A percentile compares a stretch with the other conserved stretches of the same genome.
These are phyloP conservation scores for Parauchenoglanis punctatus DNA, from an alignment of 2,797 vertebrate genomes.

Conservation along the genomic window DNA sequence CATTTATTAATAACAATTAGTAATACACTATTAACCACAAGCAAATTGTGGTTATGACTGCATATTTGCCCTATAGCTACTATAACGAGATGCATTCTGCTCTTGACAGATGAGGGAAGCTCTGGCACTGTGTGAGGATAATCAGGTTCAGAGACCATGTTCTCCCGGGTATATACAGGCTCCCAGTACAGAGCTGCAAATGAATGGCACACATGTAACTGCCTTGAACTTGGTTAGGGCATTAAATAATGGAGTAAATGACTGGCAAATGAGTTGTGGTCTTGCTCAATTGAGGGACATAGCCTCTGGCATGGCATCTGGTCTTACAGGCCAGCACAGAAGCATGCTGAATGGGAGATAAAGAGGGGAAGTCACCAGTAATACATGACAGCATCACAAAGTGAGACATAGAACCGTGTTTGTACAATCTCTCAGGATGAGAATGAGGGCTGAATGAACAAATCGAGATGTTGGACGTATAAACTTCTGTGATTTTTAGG, in stretches of 20 bases:
- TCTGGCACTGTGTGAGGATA: conserved; percentile 36
- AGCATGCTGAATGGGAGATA: conserved; percentile 47
- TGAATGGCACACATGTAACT: conserved; percentile 59
- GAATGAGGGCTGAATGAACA: neutral
- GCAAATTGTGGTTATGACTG: conserved; percentile 10
- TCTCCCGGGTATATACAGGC: conserved; percentile 53
- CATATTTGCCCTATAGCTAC: conserved; percentile 43
- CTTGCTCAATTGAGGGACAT: conserved; percentile 54
- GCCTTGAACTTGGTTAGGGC: conserved; percentile 59
- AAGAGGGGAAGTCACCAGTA: conserved; percentile 31
- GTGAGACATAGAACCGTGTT: conserved; percentile 5
- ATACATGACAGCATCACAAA: conserved; percentile 40
- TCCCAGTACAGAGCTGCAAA: conserved; percentile 52
- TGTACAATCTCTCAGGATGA: neutral
- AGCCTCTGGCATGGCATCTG: conserved; percentile 61
- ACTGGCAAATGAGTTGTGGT: conserved; percentile 58
- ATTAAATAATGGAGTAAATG: conserved; percentile 62
- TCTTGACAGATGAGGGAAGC: conserved; percentile 43
- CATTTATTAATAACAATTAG: conserved; percentile 5
- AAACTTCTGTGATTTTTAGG: no score
- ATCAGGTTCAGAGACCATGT: conserved; percentile 44
- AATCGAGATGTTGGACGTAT: neutral
- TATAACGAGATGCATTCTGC: conserved; percentile 47
- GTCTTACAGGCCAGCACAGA: conserved; percentile 55
- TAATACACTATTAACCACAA: conserved; percentile 17